Evolutionary conservation across 2,888 invertebrate genomes (phyloP).

Genomic region (Icerya purchasi): DNA sequence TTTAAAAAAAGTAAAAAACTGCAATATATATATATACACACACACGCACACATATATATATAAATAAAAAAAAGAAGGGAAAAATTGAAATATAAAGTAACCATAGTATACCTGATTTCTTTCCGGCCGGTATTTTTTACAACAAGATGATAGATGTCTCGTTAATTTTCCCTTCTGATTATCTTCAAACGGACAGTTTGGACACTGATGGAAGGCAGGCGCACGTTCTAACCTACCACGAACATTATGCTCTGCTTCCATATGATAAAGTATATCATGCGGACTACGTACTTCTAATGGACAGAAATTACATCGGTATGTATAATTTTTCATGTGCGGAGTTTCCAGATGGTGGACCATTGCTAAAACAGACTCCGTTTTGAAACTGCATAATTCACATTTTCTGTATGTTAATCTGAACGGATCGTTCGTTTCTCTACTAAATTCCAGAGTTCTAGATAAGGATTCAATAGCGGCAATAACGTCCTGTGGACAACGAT

Average conservation of each 20-base stretch:
- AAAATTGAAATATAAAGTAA: no score
- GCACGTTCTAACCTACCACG: conserved; percentile 64
- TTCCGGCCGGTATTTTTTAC: conserved; percentile 72
- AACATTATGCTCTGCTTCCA: conserved; percentile 73
- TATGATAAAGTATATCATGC: conserved; percentile 71
- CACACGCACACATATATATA: no score
- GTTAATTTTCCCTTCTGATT: conserved; percentile 78
- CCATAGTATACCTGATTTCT: conserved; percentile 41
- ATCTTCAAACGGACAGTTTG: conserved; percentile 83
- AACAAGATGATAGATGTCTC: conserved; percentile 67
- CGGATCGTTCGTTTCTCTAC: conserved; percentile 64
- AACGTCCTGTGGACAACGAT: conserved; percentile 39
- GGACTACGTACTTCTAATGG: conserved; percentile 58
- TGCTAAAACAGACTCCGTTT: conserved; percentile 61
- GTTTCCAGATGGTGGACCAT: conserved; percentile 75
- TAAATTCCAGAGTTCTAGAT: conserved; percentile 62
- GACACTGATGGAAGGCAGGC: conserved; percentile 73
- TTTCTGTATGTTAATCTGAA: conserved; percentile 53
- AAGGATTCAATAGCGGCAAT: conserved; percentile 61
- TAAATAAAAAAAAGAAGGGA: no score
- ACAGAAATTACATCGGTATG: conserved; percentile 72
- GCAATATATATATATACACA: no score
- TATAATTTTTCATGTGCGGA: conserved; percentile 71
- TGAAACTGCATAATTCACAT: conserved; percentile 74
- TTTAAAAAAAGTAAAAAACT: no score